These are phyloP conservation scores for Conistra vaccinii DNA, from an alignment of 2,888 invertebrate genomes.

Conservation along the genomic window DNA sequence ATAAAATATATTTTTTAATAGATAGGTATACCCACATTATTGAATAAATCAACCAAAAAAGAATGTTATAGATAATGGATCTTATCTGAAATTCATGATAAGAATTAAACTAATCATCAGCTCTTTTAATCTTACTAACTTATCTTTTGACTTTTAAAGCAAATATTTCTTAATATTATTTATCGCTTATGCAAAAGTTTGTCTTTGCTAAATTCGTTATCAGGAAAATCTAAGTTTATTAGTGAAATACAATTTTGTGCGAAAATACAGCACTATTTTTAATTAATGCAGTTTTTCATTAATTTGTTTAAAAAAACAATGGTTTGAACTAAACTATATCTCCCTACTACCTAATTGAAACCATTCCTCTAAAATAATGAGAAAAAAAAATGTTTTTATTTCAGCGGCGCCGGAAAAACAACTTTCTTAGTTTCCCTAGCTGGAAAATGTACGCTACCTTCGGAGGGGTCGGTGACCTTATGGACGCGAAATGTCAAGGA, in stretches of 20 bases:
- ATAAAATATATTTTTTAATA: neutral
- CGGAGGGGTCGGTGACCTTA: conserved; percentile 84
- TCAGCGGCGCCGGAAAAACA: conserved; percentile 91
- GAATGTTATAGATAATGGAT: neutral
- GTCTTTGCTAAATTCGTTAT: too few relatives aligned
- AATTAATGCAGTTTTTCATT: too few relatives aligned
- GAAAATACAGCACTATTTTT: too few relatives aligned
- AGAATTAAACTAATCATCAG: too few relatives aligned
- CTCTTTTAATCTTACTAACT: too few relatives aligned
- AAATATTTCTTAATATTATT: too few relatives aligned
- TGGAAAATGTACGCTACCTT: conserved; percentile 86
- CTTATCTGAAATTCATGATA: too few relatives aligned
- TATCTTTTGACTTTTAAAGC: too few relatives aligned
- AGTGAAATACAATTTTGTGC: too few relatives aligned
- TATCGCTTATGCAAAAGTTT: too few relatives aligned
- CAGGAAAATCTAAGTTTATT: too few relatives aligned
- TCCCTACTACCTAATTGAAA: neutral
- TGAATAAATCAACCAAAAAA: neutral
- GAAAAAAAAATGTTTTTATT: neutral
- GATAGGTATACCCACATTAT: neutral
- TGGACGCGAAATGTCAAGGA: conserved; percentile 86
- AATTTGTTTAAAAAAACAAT: too few relatives aligned
- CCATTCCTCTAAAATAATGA: neutral
- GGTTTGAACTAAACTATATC: neutral
- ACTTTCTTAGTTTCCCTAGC: conserved; percentile 89